phyloP scores from a whole-genome alignment of 2,888 invertebrate species.

The Kryphioiulus occultus region DNA sequence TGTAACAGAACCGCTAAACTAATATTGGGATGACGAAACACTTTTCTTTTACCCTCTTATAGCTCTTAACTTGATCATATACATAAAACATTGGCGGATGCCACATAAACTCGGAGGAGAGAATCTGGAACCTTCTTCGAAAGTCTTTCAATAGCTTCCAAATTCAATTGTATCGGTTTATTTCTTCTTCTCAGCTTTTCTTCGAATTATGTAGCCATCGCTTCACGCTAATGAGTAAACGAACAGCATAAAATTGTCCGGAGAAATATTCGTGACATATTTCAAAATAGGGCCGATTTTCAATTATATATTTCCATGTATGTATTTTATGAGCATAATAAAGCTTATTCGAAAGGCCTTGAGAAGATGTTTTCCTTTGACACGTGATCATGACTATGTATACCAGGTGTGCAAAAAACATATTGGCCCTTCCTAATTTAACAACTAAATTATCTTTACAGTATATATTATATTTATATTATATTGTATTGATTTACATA shows the following conservation, averaged over 20 bases:
- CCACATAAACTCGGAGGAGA: neutral
- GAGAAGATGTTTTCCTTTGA: too few relatives aligned
- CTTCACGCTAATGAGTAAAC: neutral
- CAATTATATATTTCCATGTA: neutral
- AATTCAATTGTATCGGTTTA: constrained; percentile 13
- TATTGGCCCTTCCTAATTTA: too few relatives aligned
- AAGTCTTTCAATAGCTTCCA: neutral
- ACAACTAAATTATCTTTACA: too few relatives aligned
- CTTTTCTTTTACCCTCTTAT: constrained; percentile 45
- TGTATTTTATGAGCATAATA: too few relatives aligned
- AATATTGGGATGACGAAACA: constrained; percentile 48
- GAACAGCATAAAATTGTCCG: neutral
- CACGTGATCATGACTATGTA: too few relatives aligned
- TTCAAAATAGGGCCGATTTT: neutral
- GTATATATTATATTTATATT: too few relatives aligned
- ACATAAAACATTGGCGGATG: constrained; percentile 12
- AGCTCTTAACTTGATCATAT: constrained; percentile 44
- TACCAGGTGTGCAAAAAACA: too few relatives aligned
- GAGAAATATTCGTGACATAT: neutral
- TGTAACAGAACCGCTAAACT: constrained; percentile 50
- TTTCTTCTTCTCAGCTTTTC: neutral
- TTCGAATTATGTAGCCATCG: neutral
- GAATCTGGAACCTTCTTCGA: neutral
- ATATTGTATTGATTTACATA: too few relatives aligned
- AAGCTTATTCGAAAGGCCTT: too few relatives aligned